A percentile compares a stretch with the other conserved stretches of the same genome.
Conservation (phyloP, 2,888 invertebrate species). For the Mesorhabditis sp. region DNA sequence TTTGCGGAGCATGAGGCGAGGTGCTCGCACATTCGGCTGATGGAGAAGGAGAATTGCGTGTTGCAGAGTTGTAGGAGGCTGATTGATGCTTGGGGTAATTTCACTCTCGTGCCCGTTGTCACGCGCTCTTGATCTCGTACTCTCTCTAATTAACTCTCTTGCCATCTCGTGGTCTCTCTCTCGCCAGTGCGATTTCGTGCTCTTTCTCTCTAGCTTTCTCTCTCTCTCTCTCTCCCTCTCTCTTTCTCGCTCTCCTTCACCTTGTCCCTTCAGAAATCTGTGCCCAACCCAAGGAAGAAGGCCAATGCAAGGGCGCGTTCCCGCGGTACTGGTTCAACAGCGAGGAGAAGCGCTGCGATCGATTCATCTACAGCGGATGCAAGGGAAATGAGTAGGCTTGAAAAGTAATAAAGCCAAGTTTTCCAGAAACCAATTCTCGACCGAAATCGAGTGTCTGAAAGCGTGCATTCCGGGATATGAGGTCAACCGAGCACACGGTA, state of each 20-base stretch:
- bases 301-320: conserved; percentile 83
- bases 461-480: conserved; percentile 58
- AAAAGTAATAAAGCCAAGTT: conserved; percentile 61
- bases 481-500: conserved; percentile 43
- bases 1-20: conserved; percentile 54
- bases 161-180: too few relatives aligned
- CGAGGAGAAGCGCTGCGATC: conserved; percentile 70
- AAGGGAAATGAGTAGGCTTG: conserved; percentile 69
- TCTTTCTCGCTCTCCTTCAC: neutral
- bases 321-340: conserved; percentile 82
- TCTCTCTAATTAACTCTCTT: too few relatives aligned
- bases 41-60: conserved; percentile 55
- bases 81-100: conserved; percentile 37
- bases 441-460: conserved; percentile 60
- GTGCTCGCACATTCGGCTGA: conserved; percentile 42
- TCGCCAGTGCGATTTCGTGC: too few relatives aligned
- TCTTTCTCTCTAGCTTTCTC: too few relatives aligned
- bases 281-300: conserved; percentile 73
- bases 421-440: conserved; percentile 54
- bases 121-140: neutral
- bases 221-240: neutral
- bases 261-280: conserved; percentile 71
- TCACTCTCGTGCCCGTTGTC: neutral
- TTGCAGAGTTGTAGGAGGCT: conserved; percentile 51
- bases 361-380: conserved; percentile 83